These are phyloP conservation scores for Ptiloglossa arizonensis DNA, from an alignment of 1,140 invertebrate species.

Conservation along the genomic window DNA sequence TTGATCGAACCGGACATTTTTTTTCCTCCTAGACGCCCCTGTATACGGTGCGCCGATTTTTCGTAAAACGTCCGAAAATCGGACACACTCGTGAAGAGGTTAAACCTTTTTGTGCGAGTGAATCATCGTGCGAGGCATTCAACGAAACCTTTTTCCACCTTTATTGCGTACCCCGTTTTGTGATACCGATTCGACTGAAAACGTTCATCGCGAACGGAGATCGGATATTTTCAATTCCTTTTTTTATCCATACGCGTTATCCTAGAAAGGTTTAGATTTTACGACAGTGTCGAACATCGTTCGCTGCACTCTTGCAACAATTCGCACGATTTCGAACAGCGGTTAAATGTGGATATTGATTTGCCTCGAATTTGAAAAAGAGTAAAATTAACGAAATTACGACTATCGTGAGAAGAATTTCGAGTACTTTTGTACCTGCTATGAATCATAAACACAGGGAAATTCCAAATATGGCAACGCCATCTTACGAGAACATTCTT, in stretches of 20 bases:
- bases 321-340: too few relatives aligned
- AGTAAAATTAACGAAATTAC: too few relatives aligned
- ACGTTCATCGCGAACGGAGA: not conserved
- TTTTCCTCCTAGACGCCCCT: conserved; percentile 46
- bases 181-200: not conserved
- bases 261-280: not conserved
- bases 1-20: conserved; percentile 73
- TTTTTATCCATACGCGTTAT: not conserved
- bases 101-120: conserved; percentile 55
- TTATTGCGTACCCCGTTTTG: not conserved
- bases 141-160: conserved; percentile 35
- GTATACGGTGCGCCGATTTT: conserved; percentile 58
- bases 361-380: too few relatives aligned
- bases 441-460: too few relatives aligned
- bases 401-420: too few relatives aligned
- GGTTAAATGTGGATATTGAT: too few relatives aligned
- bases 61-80: conserved; percentile 65
- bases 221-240: not conserved
- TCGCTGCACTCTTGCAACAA: too few relatives aligned
- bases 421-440: too few relatives aligned
- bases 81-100: conserved; percentile 56
- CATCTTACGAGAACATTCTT: too few relatives aligned
- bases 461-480: too few relatives aligned
- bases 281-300: not conserved
- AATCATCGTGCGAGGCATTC: conserved; percentile 42